These are phyloP conservation scores for Machimus rusticus DNA, from an alignment of 2,888 invertebrate genomes.

Conservation along the genomic window DNA sequence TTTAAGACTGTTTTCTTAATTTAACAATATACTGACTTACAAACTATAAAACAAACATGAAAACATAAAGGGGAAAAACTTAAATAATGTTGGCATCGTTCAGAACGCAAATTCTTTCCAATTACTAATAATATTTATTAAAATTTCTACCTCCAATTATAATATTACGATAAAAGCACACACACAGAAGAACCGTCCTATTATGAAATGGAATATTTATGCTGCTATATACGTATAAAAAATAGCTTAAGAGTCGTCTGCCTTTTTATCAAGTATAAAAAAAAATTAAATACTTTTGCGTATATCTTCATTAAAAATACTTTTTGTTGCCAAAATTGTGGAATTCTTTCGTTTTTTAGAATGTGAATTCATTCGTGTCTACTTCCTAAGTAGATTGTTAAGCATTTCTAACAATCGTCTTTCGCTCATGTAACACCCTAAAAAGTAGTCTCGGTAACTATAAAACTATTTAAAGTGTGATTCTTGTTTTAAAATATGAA, in stretches of 20 bases:
- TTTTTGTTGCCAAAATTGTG: not conserved
- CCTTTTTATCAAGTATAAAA: not conserved
- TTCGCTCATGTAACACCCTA: not conserved
- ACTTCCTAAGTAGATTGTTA: not conserved
- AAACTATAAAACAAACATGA: slow-evolving; percentile 25
- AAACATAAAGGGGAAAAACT: not conserved
- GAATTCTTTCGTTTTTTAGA: not conserved
- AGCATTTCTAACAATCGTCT: not conserved
- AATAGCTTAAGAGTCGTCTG: not conserved
- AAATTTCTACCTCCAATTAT: not conserved
- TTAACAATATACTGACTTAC: slow-evolving; percentile 5
- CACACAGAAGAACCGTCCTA: not conserved
- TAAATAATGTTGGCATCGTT: not conserved
- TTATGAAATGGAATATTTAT: slow-evolving; percentile 3
- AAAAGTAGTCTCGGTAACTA: not conserved
- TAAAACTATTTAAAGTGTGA: not conserved
- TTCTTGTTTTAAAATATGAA: not conserved
- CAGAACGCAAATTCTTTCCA: not conserved
- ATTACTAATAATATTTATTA: not conserved
- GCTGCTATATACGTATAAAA: not conserved
- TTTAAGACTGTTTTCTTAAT: not conserved
- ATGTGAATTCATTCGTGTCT: not conserved
- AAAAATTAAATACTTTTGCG: not conserved
- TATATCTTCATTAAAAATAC: not conserved
- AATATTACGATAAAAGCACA: not conserved